These are phyloP conservation scores for Chloebia gouldiae DNA, from an alignment of 2,113 vertebrate species.

Conservation along the genomic window DNA sequence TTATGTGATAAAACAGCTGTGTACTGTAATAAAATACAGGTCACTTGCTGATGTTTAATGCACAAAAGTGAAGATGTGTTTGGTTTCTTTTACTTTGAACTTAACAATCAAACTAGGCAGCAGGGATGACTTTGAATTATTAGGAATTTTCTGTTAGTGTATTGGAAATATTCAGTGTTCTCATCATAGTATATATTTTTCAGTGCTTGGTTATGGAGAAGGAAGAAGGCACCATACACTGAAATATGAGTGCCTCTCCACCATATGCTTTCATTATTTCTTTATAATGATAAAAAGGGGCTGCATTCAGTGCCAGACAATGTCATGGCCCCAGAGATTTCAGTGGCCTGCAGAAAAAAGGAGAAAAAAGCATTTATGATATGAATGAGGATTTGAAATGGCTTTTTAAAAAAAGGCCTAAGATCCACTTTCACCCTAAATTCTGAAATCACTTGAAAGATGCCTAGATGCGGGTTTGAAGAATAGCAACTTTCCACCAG, in stretches of 20 bases:
- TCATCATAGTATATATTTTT: slow-evolving; percentile 28
- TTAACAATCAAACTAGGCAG: slow-evolving; percentile 4
- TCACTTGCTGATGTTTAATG: slow-evolving; percentile 45
- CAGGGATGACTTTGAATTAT: slow-evolving; percentile 37
- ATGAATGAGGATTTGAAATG: slow-evolving; percentile 52
- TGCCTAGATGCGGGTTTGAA: slow-evolving; percentile 38
- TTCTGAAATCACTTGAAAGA: slow-evolving; percentile 53
- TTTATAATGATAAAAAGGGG: slow-evolving; percentile 70
- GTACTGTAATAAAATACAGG: slow-evolving; percentile 61
- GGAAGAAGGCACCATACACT: slow-evolving; percentile 30
- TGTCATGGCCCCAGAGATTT: slow-evolving; percentile 59
- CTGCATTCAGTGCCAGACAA: slow-evolving; percentile 67
- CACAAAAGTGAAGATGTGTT: slow-evolving; percentile 12
- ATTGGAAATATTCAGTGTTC: slow-evolving; percentile 56
- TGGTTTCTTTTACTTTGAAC: slow-evolving; percentile 50
- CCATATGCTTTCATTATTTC: slow-evolving; percentile 70
- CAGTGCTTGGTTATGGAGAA: slow-evolving; percentile 29
- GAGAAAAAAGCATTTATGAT: slow-evolving; percentile 50
- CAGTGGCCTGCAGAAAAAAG: slow-evolving; percentile 17
- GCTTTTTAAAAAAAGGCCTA: slow-evolving; percentile 53
- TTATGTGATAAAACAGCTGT: slow-evolving; percentile 72
- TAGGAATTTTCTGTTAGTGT: slow-evolving; percentile 17
- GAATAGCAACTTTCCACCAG: slow-evolving; percentile 46
- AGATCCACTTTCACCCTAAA: slow-evolving; percentile 52
- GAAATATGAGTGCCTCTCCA: slow-evolving; percentile 53